Evolutionary conservation across 1,140 invertebrate genomes (phyloP), one percentile per base, ranked within the genome.

Genomic region (Papilio glaucus): DNA sequence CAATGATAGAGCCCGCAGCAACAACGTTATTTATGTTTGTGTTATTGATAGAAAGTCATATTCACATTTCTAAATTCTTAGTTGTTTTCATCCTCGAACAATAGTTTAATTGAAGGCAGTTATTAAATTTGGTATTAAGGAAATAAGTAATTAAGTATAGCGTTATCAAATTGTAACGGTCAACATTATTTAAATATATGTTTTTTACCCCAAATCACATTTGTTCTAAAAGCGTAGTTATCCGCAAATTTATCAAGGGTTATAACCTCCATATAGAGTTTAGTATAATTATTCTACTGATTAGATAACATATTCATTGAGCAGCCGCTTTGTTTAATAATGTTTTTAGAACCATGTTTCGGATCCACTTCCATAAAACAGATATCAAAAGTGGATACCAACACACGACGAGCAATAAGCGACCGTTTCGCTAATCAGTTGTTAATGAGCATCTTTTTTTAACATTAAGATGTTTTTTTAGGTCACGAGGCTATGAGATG

Each of bases 401-500:
- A 49, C 42, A 29, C 10, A 18, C 15, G 15, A 10, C 9, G 18
- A 24, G 39, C 45, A 69, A 69, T 69, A 53, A 33, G 24, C n/a
- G n/a, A 49, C 67, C 24, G 24, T 33, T 69, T 69, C 67, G 67
- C 67, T 69, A 69, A 69, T 69, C 67, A 69, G 42, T 49, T 29
- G 5, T 45, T 69, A 69, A 69, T 49, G 67, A 69, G 42, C n/a
- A 37, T 69, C 67, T 69, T 69, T 78, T 81, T 77, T 77, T 76
- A 62, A 81, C 38, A 77, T 53, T 71, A 67, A 73, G 69, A 79
- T 82, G 79, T 85, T 84, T 89, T 92, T 90, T 92, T 91, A 85
- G 89, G 90, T 91, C 88, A 92, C 77, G 89, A 87, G 88, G 87
- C 88, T 87, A 82, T 63, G 42, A 42, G 74, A 82, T 86, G 88